These are phyloP conservation scores for Drosophila merina DNA, from an alignment of 2,888 invertebrate species.

Conservation along the genomic window DNA sequence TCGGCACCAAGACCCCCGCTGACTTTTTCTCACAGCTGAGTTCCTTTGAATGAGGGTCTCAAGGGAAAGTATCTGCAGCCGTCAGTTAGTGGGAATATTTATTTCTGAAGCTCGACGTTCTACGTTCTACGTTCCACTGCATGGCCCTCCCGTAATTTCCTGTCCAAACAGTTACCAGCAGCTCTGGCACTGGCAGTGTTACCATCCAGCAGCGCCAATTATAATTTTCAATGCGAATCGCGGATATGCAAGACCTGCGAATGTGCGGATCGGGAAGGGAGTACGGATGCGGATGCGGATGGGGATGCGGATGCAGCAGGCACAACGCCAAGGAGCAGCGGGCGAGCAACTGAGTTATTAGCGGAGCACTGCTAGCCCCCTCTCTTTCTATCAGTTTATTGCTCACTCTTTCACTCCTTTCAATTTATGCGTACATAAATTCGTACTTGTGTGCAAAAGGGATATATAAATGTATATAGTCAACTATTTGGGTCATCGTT, in stretches of 20 bases:
- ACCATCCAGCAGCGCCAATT: conserved; percentile 42
- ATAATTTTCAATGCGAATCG: conserved; percentile 43
- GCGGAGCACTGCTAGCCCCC: conserved; percentile 35
- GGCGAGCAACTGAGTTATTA: conserved; percentile 70
- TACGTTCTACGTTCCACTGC: conserved; percentile 15
- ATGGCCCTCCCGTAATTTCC: conserved; percentile 55
- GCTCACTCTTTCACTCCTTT: not conserved
- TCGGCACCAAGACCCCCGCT: conserved; percentile 5
- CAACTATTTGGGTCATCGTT: conserved; percentile 48
- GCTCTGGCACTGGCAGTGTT: conserved; percentile 21
- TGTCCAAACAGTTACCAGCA: conserved; percentile 54
- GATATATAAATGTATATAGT: conserved; percentile 25
- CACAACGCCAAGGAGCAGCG: conserved; percentile 51
- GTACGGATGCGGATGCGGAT: conserved; percentile 22
- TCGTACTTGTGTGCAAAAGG: conserved; percentile 21
- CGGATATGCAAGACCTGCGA: conserved; percentile 29
- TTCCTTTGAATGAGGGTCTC: conserved; percentile 48
- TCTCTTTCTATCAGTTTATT: not conserved
- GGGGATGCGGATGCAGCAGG: conserved; percentile 36
- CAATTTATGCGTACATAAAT: conserved; percentile 31
- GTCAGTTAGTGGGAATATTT: conserved; percentile 48
- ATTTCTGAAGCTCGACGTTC: conserved; percentile 38
- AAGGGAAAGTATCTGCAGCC: conserved; percentile 45
- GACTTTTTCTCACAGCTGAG: conserved; percentile 35
- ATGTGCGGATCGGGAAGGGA: conserved; percentile 1